Evolutionary conservation across 37 sponge, comb jelly and placozoan genomes (phyloP), one percentile per base, ranked within the genome.

Genomic region (Spongilla lacustris): DNA sequence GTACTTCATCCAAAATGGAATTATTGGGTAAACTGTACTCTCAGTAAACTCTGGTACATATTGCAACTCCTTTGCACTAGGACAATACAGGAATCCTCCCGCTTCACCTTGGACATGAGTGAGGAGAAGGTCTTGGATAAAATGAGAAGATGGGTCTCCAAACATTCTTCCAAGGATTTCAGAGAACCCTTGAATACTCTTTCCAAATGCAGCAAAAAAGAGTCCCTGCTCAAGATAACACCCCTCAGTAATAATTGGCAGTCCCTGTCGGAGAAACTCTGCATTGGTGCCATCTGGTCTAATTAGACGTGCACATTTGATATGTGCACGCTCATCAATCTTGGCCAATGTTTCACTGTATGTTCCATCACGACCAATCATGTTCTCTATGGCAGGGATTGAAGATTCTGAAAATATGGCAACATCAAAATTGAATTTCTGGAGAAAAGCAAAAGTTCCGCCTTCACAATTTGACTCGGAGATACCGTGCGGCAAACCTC

Each of bases 141-240:
- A 81, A 17, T 37, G 27, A 22, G 81, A 29, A 33, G 81, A 36
- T 23, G 81, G 14, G 13, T 67, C 19, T 4, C 88, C 88, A 36
- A 70, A 75, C 21, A 87, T 28, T 9, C 49, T 80, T 29, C 48
- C 6, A 46, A 87, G 23, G 68, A 87, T 87, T 17, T 83, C 67
- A 49, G 36, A 78, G 73, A 89, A 89, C 26, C 24, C 34, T 30
- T 74, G 23, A 78, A 37, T 30, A 50, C 84, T 84, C 67, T 78
- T 83, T 50, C 79, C 89, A 78, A 89, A 89, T 14, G 79, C 89
- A 78, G 84, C 84, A 83, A 89, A 89, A 48, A 84, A 83, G 10
- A 89, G 73, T 22, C 84, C 84, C 12, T 84, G 84, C 23, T 84
- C 89, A 30, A 19, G 68, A 66, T 4, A 38, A 0, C 22, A 46